Evolutionary conservation across 2,113 vertebrate species (phyloP), one percentile per base, ranked within the genome.

Genomic region (Rhombomys opimus): DNA sequence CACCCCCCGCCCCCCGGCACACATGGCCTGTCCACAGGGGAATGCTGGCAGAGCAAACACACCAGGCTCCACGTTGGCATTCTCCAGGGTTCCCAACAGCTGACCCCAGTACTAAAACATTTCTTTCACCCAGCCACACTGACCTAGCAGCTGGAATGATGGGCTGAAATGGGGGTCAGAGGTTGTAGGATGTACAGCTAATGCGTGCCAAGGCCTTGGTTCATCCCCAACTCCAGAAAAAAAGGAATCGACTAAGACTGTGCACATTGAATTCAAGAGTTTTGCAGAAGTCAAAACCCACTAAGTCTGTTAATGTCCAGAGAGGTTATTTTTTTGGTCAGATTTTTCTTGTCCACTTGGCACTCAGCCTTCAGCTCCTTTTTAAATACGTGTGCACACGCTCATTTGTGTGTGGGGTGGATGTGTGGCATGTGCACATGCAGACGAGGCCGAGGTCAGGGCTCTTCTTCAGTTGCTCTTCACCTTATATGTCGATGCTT

Each of bases 1-100:
- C 5, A 7, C 5, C 15, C 7, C 46, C 46, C 3, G 5, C 7
- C 11, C 3, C 85, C 7, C 15, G 2, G 0, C 30, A n/a, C 38
- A 52, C 10, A 15, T 0, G 15, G 41, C 27, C 32, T 67, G 25
- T 13, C 30, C 30, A 50, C 27, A 5, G 46, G 61, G n/a, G n/a
- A 14, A 32, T 6, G 6, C 59, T 72, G 41, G 25, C 90, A 95
- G 59, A 86, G 23, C 76, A 86, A 46, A 90, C 27, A 67, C 65
- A 81, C 59, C 65, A 75, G 1, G 12, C 59, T 90, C 50, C 52
- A 5, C 76, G 18, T 18, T 65, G n/a, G 73, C 27, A 41, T 54
- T 90, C 77, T 90, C 68, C 65, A 46, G 84, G 50, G 32, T 68
- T 94, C 76, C 22, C 54, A 59, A 4, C 72, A 88, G 63, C 52